Evolutionary conservation across 2,797 vertebrate genomes (phyloP).

Genomic region (Nasua narica): DNA sequence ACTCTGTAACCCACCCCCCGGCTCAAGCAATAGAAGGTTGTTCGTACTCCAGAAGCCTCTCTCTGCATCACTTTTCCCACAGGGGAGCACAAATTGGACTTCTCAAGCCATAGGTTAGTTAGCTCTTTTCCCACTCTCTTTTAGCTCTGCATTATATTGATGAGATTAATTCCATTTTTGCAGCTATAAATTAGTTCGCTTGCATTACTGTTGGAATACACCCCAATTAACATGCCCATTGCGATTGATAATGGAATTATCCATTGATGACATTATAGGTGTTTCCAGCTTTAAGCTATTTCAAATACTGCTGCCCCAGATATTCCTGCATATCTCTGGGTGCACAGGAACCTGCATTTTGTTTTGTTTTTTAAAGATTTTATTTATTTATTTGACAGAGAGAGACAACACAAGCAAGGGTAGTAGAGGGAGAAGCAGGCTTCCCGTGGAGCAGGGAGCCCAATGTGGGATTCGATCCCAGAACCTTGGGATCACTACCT

Average conservation of each 20-base stretch:
- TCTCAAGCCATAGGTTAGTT: background rate
- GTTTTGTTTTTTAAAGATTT: too few relatives aligned
- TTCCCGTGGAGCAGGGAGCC: too few relatives aligned
- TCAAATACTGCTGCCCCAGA: background rate
- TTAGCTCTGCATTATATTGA: background rate
- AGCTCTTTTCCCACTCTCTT: background rate
- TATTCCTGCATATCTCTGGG: background rate
- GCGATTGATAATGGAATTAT: background rate
- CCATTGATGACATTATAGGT: too few relatives aligned
- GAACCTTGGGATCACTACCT: too few relatives aligned
- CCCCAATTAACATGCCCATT: background rate
- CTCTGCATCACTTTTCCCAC: background rate
- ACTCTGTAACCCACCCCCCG: background rate
- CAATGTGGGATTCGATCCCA: too few relatives aligned
- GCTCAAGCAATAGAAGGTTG: background rate
- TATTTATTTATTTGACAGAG: too few relatives aligned
- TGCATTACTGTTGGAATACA: background rate
- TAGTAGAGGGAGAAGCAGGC: too few relatives aligned
- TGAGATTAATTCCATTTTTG: background rate
- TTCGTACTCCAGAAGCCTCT: background rate
- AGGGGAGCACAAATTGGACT: too few relatives aligned
- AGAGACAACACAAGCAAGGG: too few relatives aligned
- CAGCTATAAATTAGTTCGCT: too few relatives aligned
- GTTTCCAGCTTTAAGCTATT: background rate
- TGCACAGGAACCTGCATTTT: too few relatives aligned